phyloP scores from a whole-genome alignment of 2,113 vertebrate species.

The Pimephales promelas region DNA sequence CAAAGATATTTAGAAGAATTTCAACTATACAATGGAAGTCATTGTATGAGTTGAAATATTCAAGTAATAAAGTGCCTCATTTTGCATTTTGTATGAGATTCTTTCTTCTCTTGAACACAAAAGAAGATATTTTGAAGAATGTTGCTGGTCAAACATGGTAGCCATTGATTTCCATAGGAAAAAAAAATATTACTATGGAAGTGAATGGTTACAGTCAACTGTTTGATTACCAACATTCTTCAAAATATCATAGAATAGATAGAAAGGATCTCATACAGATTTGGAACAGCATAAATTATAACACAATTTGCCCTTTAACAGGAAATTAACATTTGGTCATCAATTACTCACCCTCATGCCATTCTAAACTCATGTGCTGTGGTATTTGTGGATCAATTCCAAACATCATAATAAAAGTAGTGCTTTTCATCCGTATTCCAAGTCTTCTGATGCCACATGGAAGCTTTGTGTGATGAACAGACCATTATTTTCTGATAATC shows the following conservation, averaged over 20 bases:
- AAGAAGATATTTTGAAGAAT: too few relatives aligned
- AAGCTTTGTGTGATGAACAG: constrained; percentile 3
- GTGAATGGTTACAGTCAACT: background rate
- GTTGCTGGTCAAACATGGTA: too few relatives aligned
- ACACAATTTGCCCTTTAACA: background rate
- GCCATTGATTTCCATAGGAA: too few relatives aligned
- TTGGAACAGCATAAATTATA: background rate
- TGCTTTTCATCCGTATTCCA: background rate
- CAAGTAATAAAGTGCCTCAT: too few relatives aligned
- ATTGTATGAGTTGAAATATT: too few relatives aligned
- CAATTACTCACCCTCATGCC: background rate
- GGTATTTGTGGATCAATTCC: background rate
- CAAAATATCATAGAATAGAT: background rate
- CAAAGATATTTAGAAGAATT: background rate
- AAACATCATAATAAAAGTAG: background rate
- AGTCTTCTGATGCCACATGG: background rate
- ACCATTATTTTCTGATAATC: constrained; percentile 2
- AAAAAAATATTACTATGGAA: background rate
- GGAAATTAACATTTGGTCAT: background rate
- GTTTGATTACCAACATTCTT: background rate
- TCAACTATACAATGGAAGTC: background rate
- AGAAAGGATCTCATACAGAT: background rate
- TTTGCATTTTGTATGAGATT: too few relatives aligned
- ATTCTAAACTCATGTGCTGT: constrained; percentile 1
- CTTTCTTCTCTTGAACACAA: too few relatives aligned